A percentile compares a stretch with the other conserved stretches of the same genome.
Evolutionary conservation across 2,888 invertebrate genomes (phyloP).

Genomic region (Neoascia interrupta): DNA sequence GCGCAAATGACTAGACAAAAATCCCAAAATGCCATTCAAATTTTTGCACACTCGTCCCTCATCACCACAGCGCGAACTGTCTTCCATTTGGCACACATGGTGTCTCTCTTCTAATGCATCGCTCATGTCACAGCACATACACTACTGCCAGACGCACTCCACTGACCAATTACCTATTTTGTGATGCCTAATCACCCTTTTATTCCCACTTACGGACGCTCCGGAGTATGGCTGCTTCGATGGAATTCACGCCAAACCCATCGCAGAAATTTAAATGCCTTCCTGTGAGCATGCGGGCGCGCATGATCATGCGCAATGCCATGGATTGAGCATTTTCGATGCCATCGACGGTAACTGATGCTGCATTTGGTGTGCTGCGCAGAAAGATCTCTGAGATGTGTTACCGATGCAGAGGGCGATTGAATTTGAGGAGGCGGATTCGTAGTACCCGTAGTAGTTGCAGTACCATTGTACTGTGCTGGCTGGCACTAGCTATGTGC

Average conservation of each 20-base stretch:
- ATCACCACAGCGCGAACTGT: neutral
- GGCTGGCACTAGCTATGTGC: slow-evolving; percentile 2
- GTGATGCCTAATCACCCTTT: slow-evolving; percentile 69
- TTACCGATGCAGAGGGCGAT: slow-evolving; percentile 43
- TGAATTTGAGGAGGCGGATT: slow-evolving; percentile 37
- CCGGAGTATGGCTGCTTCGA: slow-evolving; percentile 31
- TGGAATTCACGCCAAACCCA: slow-evolving; percentile 64
- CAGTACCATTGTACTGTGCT: slow-evolving; percentile 21
- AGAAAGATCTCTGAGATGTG: slow-evolving; percentile 27
- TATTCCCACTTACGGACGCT: slow-evolving; percentile 60
- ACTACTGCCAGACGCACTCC: slow-evolving; percentile 61
- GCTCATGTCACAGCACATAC: slow-evolving; percentile 58
- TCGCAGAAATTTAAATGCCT: slow-evolving; percentile 60
- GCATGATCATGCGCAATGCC: no score
- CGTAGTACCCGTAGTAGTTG: slow-evolving; percentile 20
- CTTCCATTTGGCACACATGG: slow-evolving; percentile 30
- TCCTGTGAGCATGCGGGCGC: slow-evolving; percentile 23
- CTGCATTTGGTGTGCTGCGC: slow-evolving; percentile 2
- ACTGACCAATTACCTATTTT: slow-evolving; percentile 69
- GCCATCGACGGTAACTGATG: slow-evolving; percentile 43
- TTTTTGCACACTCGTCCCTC: slow-evolving; percentile 20
- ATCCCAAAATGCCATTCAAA: slow-evolving; percentile 69
- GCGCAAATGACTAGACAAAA: slow-evolving; percentile 68
- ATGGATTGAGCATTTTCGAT: slow-evolving; percentile 17
- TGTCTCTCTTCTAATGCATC: slow-evolving; percentile 57